Evolutionary conservation across 1,140 invertebrate species (phyloP).

Genomic region (Chironomus tepperi): DNA sequence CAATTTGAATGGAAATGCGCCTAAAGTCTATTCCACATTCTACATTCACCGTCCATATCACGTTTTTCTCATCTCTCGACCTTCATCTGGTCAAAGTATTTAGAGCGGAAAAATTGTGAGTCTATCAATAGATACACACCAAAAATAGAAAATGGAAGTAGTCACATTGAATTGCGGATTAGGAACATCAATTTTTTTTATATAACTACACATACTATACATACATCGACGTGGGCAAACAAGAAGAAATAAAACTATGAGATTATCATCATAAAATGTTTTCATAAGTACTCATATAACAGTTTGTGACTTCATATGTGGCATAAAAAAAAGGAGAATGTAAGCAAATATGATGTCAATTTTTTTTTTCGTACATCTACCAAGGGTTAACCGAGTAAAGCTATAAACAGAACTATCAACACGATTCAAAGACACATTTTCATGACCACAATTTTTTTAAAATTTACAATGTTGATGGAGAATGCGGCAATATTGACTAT

Average conservation of each 20-base stretch:
- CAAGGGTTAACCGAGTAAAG: not conserved
- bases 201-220: not conserved
- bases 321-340: not conserved
- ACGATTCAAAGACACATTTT: not conserved
- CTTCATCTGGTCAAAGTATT: too few relatives aligned
- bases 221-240: too few relatives aligned
- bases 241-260: not conserved
- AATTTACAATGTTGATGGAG: not conserved
- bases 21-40: too few relatives aligned
- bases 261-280: slow-evolving; percentile 8
- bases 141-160: not conserved
- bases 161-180: not conserved
- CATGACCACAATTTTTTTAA: not conserved
- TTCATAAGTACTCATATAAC: not conserved
- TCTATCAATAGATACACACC: not conserved
- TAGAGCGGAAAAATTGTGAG: too few relatives aligned
- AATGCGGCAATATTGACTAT: not conserved
- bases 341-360: not conserved
- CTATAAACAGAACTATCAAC: slow-evolving; percentile 3
- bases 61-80: too few relatives aligned
- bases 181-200: slow-evolving; percentile 2
- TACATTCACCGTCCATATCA: too few relatives aligned
- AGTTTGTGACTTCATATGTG: not conserved
- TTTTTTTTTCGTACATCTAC: too few relatives aligned
- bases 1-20: too few relatives aligned